phyloP scores from a whole-genome alignment of 1,140 invertebrate genomes.

The Propsilocerus akamusi region DNA sequence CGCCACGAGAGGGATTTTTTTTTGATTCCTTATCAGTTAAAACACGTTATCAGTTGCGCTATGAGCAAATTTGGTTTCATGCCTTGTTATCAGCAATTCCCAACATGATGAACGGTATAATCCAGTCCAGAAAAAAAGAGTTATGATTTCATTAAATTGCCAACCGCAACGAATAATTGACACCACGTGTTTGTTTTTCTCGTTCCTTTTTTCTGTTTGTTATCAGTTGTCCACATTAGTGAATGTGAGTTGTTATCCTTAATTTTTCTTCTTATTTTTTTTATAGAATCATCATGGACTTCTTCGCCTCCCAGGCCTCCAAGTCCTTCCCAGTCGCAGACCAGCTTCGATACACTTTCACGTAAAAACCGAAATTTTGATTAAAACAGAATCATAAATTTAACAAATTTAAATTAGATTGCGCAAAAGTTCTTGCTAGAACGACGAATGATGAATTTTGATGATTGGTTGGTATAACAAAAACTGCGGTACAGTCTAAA shows the following conservation, averaged over 20 bases:
- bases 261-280: slow-evolving; percentile 12
- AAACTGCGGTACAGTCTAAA: not conserved
- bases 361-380: slow-evolving; percentile 19
- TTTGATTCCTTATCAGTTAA: no score
- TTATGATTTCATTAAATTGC: no score
- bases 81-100: no score
- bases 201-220: not conserved
- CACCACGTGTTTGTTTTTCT: not conserved
- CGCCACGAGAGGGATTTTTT: no score
- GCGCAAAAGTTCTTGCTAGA: no score
- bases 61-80: no score
- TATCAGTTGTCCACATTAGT: not conserved
- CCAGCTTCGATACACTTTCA: slow-evolving; percentile 30
- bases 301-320: slow-evolving; percentile 27
- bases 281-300: slow-evolving; percentile 29
- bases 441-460: no score
- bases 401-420: slow-evolving; percentile 4
- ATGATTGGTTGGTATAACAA: not conserved
- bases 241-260: not conserved
- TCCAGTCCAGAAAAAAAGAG: no score
- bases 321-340: slow-evolving; percentile 28
- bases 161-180: no score
- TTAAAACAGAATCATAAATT: not conserved
- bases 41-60: no score
- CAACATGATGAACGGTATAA: no score